These are phyloP conservation scores for Dipodomys ordii DNA, from an alignment of 2,113 vertebrate genomes.

Conservation along the genomic window DNA sequence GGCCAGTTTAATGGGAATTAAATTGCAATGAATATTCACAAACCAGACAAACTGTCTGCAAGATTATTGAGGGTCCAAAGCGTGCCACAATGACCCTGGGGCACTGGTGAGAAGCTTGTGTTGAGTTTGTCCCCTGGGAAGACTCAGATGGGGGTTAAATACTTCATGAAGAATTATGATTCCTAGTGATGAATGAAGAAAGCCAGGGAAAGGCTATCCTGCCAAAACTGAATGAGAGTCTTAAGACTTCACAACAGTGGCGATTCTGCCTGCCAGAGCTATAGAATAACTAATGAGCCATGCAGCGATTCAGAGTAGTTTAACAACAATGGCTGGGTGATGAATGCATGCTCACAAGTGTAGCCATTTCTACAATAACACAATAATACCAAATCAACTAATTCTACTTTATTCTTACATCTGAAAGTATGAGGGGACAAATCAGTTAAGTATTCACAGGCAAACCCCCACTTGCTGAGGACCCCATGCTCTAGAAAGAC, in stretches of 20 bases:
- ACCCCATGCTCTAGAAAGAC: not conserved
- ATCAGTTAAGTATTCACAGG: not conserved
- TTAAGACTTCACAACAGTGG: conserved; percentile 73
- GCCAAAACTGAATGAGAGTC: conserved; percentile 78
- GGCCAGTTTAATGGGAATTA: conserved; percentile 63
- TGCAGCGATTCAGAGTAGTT: conserved; percentile 73
- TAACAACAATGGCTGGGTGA: conserved; percentile 80
- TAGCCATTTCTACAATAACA: conserved; percentile 71
- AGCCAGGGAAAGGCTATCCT: conserved; percentile 59
- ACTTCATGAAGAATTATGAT: conserved; percentile 78
- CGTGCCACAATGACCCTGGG: not conserved
- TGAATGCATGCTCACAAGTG: conserved; percentile 80
- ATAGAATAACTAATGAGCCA: conserved; percentile 77
- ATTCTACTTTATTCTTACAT: conserved; percentile 40
- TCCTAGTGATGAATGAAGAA: conserved; percentile 74
- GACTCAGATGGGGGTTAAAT: conserved; percentile 74
- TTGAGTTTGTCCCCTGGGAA: conserved; percentile 67
- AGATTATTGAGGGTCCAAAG: conserved; percentile 5
- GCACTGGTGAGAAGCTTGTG: not conserved
- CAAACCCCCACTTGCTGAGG: not conserved
- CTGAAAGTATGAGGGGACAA: conserved; percentile 9
- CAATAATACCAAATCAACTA: conserved; percentile 79
- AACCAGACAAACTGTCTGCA: conserved; percentile 69
- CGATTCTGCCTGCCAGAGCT: conserved; percentile 69
- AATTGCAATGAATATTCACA: conserved; percentile 53